Percentiles rank a stretch among this genome's conserved stretches.
These are phyloP conservation scores for Rhopalosiphum nymphaeae DNA, from an alignment of 2,888 invertebrate genomes.

Conservation along the genomic window DNA sequence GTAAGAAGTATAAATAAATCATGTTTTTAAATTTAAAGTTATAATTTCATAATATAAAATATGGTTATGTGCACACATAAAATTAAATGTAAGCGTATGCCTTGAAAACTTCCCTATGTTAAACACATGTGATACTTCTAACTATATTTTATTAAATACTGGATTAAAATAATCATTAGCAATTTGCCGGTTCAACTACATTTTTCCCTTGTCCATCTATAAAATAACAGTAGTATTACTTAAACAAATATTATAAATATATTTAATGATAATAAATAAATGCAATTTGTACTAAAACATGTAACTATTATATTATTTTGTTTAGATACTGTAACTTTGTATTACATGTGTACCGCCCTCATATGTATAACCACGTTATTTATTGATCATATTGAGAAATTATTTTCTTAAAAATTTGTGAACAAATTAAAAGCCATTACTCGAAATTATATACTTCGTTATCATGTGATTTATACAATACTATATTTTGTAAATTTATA, in stretches of 20 bases:
- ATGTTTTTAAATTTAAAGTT: neutral
- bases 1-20: neutral
- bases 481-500: neutral
- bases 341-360: neutral
- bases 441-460: neutral
- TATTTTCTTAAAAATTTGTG: neutral
- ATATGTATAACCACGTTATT: neutral
- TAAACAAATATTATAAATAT: neutral
- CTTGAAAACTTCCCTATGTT: neutral
- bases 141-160: conserved; percentile 7
- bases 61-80: neutral
- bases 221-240: neutral
- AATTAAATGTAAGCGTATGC: neutral
- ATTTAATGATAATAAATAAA: neutral
- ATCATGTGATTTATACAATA: neutral
- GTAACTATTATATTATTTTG: neutral
- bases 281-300: conserved; percentile 23
- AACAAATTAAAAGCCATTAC: neutral
- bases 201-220: neutral
- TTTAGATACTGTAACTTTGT: neutral
- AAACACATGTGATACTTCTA: neutral
- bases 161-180: conserved; percentile 14
- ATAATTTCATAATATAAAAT: neutral
- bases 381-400: neutral
- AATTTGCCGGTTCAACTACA: neutral